Evolutionary conservation across 2,113 vertebrate species (phyloP).

Genomic region (Upupa epops): DNA sequence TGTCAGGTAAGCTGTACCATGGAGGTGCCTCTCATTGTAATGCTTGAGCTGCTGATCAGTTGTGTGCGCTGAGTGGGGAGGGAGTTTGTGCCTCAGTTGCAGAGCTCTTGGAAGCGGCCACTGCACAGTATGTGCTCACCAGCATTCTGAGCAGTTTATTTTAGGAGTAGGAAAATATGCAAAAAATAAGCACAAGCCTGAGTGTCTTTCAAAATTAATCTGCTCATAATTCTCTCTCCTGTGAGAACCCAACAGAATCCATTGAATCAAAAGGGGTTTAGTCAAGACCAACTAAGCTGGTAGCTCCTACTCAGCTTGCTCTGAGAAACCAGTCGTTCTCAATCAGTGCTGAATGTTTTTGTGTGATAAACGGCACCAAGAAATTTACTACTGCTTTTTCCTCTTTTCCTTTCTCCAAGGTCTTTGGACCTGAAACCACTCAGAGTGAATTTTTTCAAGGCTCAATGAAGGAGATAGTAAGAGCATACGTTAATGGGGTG

Average conservation of each 20-base stretch:
- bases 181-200: neutral
- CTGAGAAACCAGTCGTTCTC: neutral
- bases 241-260: neutral
- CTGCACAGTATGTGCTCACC: neutral
- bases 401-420: conserved; percentile 57
- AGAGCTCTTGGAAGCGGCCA: neutral
- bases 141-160: neutral
- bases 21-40: neutral
- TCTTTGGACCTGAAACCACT: conserved; percentile 82
- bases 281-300: neutral
- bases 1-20: neutral
- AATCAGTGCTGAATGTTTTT: neutral
- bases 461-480: conserved; percentile 78
- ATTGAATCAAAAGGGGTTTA: neutral
- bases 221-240: neutral
- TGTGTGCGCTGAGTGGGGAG: neutral
- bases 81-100: neutral
- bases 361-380: neutral
- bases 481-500: conserved; percentile 78
- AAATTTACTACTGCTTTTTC: neutral
- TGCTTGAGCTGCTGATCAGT: neutral
- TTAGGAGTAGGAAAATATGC: neutral
- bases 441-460: conserved; percentile 84
- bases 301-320: neutral
- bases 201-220: neutral